Evolutionary conservation across 1,140 invertebrate species (phyloP).

Genomic region (Araneus ventricosus): DNA sequence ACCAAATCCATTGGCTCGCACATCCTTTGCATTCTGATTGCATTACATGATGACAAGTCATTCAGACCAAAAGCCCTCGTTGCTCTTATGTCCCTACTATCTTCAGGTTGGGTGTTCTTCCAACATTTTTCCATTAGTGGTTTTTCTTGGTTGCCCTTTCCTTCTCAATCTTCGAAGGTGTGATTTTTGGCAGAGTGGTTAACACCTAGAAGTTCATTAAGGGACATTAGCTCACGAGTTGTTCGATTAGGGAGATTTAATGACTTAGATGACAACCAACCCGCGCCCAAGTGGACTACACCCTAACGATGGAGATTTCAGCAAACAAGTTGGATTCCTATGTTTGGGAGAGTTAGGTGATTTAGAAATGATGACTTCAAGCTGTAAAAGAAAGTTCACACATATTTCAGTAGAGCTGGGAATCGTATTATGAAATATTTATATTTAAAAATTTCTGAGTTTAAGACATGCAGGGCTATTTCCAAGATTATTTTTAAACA

Average conservation of each 20-base stretch:
- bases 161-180: not conserved
- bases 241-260: constrained; percentile 39
- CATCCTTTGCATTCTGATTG: too few relatives aligned
- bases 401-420: too few relatives aligned
- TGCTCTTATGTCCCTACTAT: not conserved
- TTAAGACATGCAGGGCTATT: too few relatives aligned
- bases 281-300: constrained; percentile 39
- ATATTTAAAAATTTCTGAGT: too few relatives aligned
- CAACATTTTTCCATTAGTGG: not conserved
- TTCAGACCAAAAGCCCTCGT: too few relatives aligned
- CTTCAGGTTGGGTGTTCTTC: not conserved
- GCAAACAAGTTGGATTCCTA: not conserved
- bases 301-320: constrained; percentile 24
- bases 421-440: too few relatives aligned
- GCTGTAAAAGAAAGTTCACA: too few relatives aligned
- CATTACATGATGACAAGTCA: too few relatives aligned
- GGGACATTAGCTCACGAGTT: constrained; percentile 39
- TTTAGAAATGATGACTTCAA: not conserved
- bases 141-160: not conserved
- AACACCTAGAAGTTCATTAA: constrained; percentile 48
- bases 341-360: not conserved
- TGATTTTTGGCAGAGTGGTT: constrained; percentile 43
- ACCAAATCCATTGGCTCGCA: too few relatives aligned
- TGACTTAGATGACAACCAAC: constrained; percentile 46
- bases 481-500: too few relatives aligned